Base-by-base conservation (phyloP, 2,888 invertebrate genomes). In the Netelia melanura region DNA sequence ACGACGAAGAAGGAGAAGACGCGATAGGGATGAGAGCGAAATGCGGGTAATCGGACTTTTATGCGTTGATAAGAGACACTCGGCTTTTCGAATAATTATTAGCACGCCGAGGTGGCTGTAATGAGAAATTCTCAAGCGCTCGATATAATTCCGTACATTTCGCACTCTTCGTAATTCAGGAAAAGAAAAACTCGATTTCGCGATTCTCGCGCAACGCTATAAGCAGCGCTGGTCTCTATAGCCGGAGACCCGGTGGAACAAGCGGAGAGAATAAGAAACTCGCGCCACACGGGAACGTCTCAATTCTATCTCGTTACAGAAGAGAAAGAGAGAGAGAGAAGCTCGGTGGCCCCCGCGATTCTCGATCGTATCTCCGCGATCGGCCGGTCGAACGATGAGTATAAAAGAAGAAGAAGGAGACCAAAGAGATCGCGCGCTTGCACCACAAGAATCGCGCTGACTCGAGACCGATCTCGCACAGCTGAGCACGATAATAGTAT, bases 401-500 rank as follows among this genome's bases (percentile, higher is more conserved):
- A 58, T 75, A 48, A 75, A 43, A 64, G n/a, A 52, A 68, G 62
- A 52, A 62, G 65, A 79, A 85, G 83, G 67, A 68, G 58, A 30
- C 38, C 21, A 48, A 43, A 68, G 68, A 70, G 77, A 77, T 85
- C 79, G 77, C 84, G 75, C 77, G 62, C 30, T 38, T 25, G 30
- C 54, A 79, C 68, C 43, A 62, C 68, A 70, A 58, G 61, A 48
- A 80, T 64, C 65, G 70, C 48, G 44, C 14, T 83, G 81, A 77
- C 78, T 75, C 81, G 71, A 81, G 64, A 38, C 74, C 48, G 43
- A 71, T 64, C 72, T 81, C 82, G 75, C 83, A 72, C 74, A 81
- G 70, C 76, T 52, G 70, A 83, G 64, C 81, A 82, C 74, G 89
- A 90, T 90, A 89, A 89, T 88, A 86, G 89, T 87, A 86, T 87